These are phyloP conservation scores for Anableps anableps DNA, from an alignment of 2,797 vertebrate species.

Conservation along the genomic window DNA sequence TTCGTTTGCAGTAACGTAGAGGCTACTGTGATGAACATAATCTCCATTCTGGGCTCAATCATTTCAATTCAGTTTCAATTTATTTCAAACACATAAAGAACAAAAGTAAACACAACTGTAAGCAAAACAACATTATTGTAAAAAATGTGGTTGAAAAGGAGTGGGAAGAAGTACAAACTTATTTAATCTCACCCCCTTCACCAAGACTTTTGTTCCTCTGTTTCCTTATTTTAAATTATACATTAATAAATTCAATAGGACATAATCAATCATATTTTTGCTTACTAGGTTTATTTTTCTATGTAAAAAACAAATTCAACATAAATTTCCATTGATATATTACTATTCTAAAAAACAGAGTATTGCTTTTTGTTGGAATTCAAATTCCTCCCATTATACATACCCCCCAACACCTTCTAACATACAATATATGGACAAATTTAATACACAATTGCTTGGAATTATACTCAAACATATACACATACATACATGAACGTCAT, in stretches of 20 bases:
- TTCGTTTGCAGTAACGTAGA: neutral
- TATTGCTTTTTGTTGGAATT: neutral
- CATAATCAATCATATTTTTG: neutral
- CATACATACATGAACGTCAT: neutral
- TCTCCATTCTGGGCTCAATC: neutral
- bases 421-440: neutral
- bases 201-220: neutral
- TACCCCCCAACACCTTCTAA: too few species aligned
- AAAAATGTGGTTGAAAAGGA: too few species aligned
- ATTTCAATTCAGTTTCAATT: neutral
- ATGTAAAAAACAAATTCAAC: neutral
- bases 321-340: neutral
- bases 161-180: neutral
- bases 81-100: neutral
- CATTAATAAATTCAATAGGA: neutral
- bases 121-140: too few species aligned
- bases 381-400: neutral
- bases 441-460: neutral
- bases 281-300: neutral
- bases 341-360: neutral
- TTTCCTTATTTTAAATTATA: neutral
- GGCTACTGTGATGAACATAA: neutral
- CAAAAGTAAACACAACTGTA: neutral
- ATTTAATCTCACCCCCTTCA: neutral
- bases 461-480: too few species aligned